Percentiles rank a stretch among this genome's conserved stretches.
These are phyloP conservation scores for Polypedilum pembai DNA, from an alignment of 1,140 invertebrate species.

Conservation along the genomic window DNA sequence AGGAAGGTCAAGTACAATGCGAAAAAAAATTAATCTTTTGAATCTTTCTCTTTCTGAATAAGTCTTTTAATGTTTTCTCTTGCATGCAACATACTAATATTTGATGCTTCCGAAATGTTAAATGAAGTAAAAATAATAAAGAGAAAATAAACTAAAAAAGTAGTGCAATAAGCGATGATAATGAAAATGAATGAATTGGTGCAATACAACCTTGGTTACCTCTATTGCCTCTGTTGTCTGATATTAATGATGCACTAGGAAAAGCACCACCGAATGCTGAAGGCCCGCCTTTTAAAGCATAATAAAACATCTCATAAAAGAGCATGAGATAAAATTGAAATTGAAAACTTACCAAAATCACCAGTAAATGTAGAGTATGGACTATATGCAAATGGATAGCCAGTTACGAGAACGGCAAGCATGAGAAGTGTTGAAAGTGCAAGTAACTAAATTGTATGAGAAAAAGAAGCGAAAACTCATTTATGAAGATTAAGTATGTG, in stretches of 20 bases:
- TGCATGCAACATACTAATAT: not conserved
- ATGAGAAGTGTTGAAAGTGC: constrained; percentile 15
- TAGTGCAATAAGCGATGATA: constrained; percentile 13
- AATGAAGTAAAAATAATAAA: constrained; percentile 12
- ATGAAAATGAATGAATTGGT: not conserved
- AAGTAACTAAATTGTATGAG: not conserved
- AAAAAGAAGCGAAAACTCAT: not conserved
- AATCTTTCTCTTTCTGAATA: not conserved
- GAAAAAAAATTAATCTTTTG: not conserved
- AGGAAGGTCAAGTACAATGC: constrained; percentile 4
- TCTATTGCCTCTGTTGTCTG: constrained; percentile 1
- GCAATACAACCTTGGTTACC: constrained; percentile 26
- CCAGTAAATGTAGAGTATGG: not conserved
- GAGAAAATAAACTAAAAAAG: not conserved
- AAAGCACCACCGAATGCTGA: constrained; percentile 3
- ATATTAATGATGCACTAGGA: not conserved
- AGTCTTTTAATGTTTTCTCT: not conserved
- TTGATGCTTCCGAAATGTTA: not conserved
- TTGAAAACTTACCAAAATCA: not conserved
- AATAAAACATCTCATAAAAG: not conserved
- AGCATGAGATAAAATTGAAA: not conserved
- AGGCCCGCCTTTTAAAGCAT: not conserved
- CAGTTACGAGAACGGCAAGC: not conserved
- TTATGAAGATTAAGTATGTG: not conserved
- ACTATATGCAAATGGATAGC: not conserved